A percentile compares a stretch with the other conserved stretches of the same genome.
Conservation (phyloP, 2,113 vertebrate species). For the Columbina picui region DNA sequence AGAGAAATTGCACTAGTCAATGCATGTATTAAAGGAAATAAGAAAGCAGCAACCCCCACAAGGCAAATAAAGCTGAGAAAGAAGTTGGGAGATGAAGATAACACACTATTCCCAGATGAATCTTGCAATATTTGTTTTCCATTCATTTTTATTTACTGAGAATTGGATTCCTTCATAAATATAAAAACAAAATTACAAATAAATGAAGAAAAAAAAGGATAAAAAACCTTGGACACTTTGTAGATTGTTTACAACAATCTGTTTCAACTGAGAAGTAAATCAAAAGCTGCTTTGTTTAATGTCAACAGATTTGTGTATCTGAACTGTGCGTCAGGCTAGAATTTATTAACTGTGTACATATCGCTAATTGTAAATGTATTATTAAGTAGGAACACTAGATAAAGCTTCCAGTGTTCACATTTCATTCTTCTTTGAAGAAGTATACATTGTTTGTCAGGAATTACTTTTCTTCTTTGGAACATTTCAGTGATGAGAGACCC, state of each 20-base stretch:
- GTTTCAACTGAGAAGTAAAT: slow-evolving; percentile 40
- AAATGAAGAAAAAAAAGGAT: slow-evolving; percentile 56
- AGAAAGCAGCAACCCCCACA: slow-evolving; percentile 44
- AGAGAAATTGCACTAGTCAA: slow-evolving; percentile 54
- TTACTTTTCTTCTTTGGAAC: slow-evolving; percentile 33
- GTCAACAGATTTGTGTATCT: slow-evolving; percentile 28
- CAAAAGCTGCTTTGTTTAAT: slow-evolving; percentile 50
- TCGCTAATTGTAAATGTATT: slow-evolving; percentile 65
- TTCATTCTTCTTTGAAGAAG: slow-evolving; percentile 19
- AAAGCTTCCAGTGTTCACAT: neutral
- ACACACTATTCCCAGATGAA: slow-evolving; percentile 35
- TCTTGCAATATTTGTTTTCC: slow-evolving; percentile 70
- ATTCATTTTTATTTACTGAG: slow-evolving; percentile 75
- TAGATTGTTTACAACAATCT: slow-evolving; percentile 64
- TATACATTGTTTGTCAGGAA: slow-evolving; percentile 32
- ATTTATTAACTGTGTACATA: slow-evolving; percentile 57
- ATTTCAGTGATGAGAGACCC: neutral
- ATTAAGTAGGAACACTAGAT: slow-evolving; percentile 42
- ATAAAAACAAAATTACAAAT: slow-evolving; percentile 69
- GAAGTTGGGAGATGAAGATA: slow-evolving; percentile 64
- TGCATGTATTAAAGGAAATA: slow-evolving; percentile 61
- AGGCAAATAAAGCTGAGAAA: slow-evolving; percentile 67
- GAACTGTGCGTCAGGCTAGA: slow-evolving; percentile 31
- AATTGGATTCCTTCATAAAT: slow-evolving; percentile 76
- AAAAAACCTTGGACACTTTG: slow-evolving; percentile 65